Conservation (phyloP, 2,113 vertebrate species). For the Microtus montanus region DNA sequence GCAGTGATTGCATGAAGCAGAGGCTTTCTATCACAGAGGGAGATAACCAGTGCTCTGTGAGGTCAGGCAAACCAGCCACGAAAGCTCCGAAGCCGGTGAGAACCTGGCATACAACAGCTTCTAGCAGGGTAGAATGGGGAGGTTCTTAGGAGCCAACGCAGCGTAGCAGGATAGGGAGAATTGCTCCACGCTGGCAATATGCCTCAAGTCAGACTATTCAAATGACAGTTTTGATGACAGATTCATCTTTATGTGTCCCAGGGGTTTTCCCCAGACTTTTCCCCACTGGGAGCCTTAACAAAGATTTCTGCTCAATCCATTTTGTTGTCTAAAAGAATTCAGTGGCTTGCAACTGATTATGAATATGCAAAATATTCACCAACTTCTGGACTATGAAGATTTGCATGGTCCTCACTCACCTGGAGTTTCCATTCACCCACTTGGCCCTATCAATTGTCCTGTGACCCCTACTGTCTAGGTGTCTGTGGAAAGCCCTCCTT, state of each 20-base stretch:
- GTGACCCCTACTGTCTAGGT: background rate
- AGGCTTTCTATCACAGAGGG: background rate
- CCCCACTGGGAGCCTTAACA: no score
- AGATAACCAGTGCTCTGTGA: background rate
- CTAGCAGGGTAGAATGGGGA: background rate
- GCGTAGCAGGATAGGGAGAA: background rate
- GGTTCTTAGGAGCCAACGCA: background rate
- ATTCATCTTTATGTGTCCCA: background rate
- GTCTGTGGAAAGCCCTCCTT: background rate
- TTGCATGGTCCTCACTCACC: fast-evolving
- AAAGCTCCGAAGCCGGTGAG: background rate
- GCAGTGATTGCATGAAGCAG: fast-evolving
- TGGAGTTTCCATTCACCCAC: background rate
- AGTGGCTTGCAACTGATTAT: background rate
- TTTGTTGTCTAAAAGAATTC: background rate
- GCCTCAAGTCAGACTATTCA: background rate
- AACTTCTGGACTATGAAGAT: background rate
- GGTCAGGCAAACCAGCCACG: background rate
- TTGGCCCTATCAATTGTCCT: background rate
- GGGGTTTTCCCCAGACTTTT: background rate
- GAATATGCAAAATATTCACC: background rate
- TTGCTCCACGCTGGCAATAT: background rate
- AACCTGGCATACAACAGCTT: fast-evolving
- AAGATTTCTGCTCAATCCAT: background rate
- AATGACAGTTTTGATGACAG: background rate